Conservation (phyloP, 2,113 vertebrate genomes). For the Cnemophilus loriae region DNA sequence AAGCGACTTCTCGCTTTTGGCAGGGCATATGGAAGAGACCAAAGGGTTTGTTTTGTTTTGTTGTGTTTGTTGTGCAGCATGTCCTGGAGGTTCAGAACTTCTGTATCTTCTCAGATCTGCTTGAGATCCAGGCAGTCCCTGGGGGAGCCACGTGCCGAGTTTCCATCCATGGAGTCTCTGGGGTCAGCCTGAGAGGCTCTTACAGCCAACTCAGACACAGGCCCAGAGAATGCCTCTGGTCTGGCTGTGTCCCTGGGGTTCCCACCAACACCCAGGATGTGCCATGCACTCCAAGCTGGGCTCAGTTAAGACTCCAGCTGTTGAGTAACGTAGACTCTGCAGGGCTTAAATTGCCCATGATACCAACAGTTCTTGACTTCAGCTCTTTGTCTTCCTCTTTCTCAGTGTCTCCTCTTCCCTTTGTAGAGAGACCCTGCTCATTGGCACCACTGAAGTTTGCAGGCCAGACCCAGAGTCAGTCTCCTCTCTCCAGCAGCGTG, state of each 20-base stretch:
- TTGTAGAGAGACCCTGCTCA: background rate
- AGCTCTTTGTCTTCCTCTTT: background rate
- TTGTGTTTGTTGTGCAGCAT: background rate
- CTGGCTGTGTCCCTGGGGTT: background rate
- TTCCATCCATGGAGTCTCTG: background rate
- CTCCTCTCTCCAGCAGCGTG: background rate
- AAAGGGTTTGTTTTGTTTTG: background rate
- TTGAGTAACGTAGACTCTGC: background rate
- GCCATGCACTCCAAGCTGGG: background rate
- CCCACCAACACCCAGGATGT: background rate
- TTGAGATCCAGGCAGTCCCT: background rate
- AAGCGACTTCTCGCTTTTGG: background rate
- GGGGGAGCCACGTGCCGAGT: rapidly evolving
- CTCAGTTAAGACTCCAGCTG: background rate
- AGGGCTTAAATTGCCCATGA: background rate
- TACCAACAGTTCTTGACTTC: background rate
- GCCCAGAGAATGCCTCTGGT: rapidly evolving
- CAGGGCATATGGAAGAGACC: background rate
- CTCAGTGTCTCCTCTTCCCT: background rate
- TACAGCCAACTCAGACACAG: rapidly evolving
- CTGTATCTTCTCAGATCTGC: background rate
- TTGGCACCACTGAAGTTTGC: background rate
- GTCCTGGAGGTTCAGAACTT: background rate
- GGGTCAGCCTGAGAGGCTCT: background rate
- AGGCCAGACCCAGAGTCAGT: background rate